Conservation (phyloP, 2,797 vertebrate species). For the Micromesistius poutassou region DNA sequence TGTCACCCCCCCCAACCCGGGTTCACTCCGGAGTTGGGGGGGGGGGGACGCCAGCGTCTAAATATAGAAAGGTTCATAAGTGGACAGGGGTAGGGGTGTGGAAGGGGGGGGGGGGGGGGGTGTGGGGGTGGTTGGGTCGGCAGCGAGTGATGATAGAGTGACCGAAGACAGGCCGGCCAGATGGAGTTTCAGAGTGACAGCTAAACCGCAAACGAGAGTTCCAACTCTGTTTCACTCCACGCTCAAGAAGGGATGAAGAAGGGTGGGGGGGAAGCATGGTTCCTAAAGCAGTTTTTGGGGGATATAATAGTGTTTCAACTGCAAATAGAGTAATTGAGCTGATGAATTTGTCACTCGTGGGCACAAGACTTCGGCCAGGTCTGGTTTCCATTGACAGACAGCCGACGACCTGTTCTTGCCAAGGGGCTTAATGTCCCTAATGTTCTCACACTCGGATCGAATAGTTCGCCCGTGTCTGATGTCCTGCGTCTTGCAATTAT, state of each 20-base stretch:
- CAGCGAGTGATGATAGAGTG: slow-evolving; percentile 58
- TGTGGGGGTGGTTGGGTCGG: slow-evolving; percentile 44
- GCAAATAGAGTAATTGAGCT: not conserved
- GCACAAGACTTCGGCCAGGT: not conserved
- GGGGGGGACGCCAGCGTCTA: slow-evolving; percentile 37
- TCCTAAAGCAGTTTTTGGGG: not conserved
- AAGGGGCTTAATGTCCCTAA: not conserved
- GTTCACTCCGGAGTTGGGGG: slow-evolving; percentile 14
- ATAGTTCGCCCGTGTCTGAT: not conserved
- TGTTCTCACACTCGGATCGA: not conserved
- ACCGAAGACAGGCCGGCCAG: slow-evolving; percentile 63
- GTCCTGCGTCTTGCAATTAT: not conserved
- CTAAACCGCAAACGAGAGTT: slow-evolving; percentile 17
- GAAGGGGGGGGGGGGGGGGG: slow-evolving; percentile 11
- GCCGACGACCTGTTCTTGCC: not conserved
- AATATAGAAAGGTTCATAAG: slow-evolving; percentile 70
- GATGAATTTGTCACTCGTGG: not conserved
- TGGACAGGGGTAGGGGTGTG: slow-evolving; percentile 30
- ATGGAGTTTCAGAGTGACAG: slow-evolving; percentile 60
- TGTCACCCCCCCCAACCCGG: slow-evolving; percentile 12
- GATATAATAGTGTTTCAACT: not conserved
- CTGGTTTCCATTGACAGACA: not conserved
- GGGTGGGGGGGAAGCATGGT: no score
- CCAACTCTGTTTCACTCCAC: slow-evolving; percentile 16
- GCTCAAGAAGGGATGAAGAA: not conserved